Base-by-base conservation (phyloP, 2,113 vertebrate genomes). In the Ammodytes dubius region DNA sequence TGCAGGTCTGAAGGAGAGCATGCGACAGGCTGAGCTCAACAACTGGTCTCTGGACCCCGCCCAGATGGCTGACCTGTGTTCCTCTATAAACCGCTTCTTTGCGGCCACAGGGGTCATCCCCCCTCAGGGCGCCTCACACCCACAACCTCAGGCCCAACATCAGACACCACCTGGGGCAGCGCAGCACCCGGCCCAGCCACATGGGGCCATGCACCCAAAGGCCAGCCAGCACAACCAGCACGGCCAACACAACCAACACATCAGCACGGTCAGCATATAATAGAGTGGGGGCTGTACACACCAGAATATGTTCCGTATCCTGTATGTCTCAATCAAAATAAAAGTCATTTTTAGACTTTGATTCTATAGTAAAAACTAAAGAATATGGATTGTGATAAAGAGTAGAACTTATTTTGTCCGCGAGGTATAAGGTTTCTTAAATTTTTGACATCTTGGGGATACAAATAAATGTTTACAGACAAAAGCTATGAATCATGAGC, bases 71-170 rank as follows among this genome's bases (percentile, higher is more conserved):
- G 96, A 97, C 91, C 94, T 97, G 70, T 97, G 96, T 72, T 97
- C 96, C 87, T 97, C 96, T 63, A 95, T 97, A 77, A 96, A 96
- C 93, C 96, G 96, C 60, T 97, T 97, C 89, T 97, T 97, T 88
- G 92, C 95, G 19, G 95, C 95, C 88, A 97, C 96, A 7, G 96
- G 96, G 81, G 95, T 97, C 83, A 96, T 96, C 89, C 95, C 96
- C 54, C 94, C 96, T 54, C 96, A 96, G 86, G 94, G 95, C 70
- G 89, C 92, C 39, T 74, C 94, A 77, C 95, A 94, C 81, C 92
- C 94, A 9, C 95, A 89, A 85, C 78, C 95, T 82, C 95, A 95
- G 94, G 92, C 93, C 94, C 93, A 88, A 81, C 92, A 89, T 71
- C 64, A 82, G 2, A 70, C 95, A 83, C 86, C 92, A 88, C 66